A percentile compares a stretch with the other conserved stretches of the same genome.
Conservation (phyloP, 1,140 invertebrate genomes). For the Atta texana region DNA sequence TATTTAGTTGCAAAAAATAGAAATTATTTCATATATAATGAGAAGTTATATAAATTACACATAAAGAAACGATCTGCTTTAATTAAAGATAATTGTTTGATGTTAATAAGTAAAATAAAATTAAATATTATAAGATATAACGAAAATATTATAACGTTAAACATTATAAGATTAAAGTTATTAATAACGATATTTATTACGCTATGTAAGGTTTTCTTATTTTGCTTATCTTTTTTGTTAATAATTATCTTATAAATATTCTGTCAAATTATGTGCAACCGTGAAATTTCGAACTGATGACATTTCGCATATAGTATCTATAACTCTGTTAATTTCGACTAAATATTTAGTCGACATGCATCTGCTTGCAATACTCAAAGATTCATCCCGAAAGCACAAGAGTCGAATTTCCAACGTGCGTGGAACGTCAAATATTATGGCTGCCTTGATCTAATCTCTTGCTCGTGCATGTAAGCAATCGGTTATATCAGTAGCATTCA, state of each 20-base stretch:
- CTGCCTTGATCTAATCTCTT: constrained; percentile 39
- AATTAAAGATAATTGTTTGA: neutral
- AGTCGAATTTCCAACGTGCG: constrained; percentile 49
- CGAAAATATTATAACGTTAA: neutral
- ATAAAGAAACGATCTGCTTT: neutral
- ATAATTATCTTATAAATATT: neutral
- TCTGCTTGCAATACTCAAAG: constrained; percentile 51
- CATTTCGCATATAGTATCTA: constrained; percentile 15
- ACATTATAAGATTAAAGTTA: neutral
- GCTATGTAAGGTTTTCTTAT: neutral
- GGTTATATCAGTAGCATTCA: constrained; percentile 29
- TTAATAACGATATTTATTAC: neutral
- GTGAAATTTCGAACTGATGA: constrained; percentile 10
- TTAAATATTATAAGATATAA: neutral
- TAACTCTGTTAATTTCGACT: constrained; percentile 33
- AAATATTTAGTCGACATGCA: constrained; percentile 60
- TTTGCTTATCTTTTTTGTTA: neutral
- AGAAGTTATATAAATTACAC: too few species aligned
- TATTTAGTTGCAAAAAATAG: neutral
- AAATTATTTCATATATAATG: neutral
- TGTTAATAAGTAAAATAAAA: neutral
- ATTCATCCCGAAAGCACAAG: constrained; percentile 32
- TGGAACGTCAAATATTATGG: constrained; percentile 24
- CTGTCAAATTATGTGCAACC: constrained; percentile 4
- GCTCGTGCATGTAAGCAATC: constrained; percentile 36